Base-by-base conservation (phyloP, 2,797 vertebrate species). In the Typhlichthys subterraneus region DNA sequence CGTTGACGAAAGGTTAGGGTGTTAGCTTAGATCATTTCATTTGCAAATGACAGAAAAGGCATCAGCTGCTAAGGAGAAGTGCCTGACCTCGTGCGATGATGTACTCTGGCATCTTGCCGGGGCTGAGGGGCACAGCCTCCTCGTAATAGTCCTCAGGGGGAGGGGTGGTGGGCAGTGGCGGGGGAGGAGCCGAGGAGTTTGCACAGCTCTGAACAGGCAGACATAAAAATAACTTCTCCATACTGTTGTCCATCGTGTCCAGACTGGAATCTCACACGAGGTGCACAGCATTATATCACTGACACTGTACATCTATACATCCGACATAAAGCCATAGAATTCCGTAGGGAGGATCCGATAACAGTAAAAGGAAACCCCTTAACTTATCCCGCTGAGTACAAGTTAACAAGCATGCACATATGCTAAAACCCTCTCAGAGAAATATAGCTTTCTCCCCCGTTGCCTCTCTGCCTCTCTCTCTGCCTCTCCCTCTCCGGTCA, bases 121-220 rank as follows among this genome's bases (percentile, higher is more conserved):
- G 95, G 12, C 95, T 92, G 55, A 99, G 92, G 2, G 97, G 97
- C 72, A 95, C 94, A 0, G 98, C 98, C 82, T 99, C 98, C 83
- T 99, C 98, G 0, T 99, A 99, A 80, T 98, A 97, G 74, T 97
- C 97, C 87, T 99, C 97, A 0, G 98, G 96, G 0, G 95, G 96
- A 46, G 96, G 95, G 1, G 95, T 98, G 58, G 92, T 98, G 76
- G 97, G 97, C 72, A 98, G 89, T 0, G 96, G 96, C 0, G 97
- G 97, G 71, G 96, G 94, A 14, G 76, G 67, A 19, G 75, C 67
- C 1, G 38, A 31, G 45, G 81, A 76, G 63, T 79, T 70, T 45
- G 70, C 51, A 52, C 56, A 71, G 71, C 52, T 75, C 83, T 90
- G 74, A 29, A 17, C 11, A 29, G 10, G 9, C 59, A 60, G 48